These are phyloP conservation scores for Trichogramma dendrolimi DNA, from an alignment of 2,888 invertebrate species.

Conservation along the genomic window DNA sequence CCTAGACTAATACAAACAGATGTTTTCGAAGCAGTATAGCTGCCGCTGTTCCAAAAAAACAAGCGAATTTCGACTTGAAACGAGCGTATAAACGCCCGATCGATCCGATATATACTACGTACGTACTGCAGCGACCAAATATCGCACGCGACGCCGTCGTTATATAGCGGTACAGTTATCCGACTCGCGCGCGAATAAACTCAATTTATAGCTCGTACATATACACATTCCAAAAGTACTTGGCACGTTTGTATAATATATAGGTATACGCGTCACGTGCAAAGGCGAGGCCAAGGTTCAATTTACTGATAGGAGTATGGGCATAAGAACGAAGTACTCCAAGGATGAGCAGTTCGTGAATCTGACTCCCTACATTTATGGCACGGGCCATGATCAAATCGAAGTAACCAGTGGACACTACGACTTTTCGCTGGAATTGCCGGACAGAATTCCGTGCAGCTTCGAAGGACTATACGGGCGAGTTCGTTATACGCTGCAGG, in stretches of 20 bases:
- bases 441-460: slow-evolving; percentile 50
- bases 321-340: slow-evolving; percentile 39
- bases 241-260: background rate
- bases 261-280: slow-evolving; percentile 41
- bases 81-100: background rate
- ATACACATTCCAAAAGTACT: background rate
- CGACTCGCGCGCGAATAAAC: too few species aligned
- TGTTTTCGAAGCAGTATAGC: too few species aligned
- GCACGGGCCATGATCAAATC: slow-evolving; percentile 9
- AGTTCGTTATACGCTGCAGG: slow-evolving; percentile 53
- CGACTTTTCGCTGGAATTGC: slow-evolving; percentile 52
- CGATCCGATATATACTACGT: background rate
- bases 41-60: too few species aligned
- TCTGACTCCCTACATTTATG: slow-evolving; percentile 36
- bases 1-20: too few species aligned
- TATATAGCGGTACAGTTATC: too few species aligned
- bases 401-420: slow-evolving; percentile 41
- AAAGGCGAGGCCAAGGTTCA: slow-evolving; percentile 42
- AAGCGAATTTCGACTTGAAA: background rate
- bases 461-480: slow-evolving; percentile 52
- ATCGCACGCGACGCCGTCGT: background rate
- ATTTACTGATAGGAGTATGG: slow-evolving; percentile 43
- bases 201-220: too few species aligned
- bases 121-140: background rate
- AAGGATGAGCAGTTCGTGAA: slow-evolving; percentile 40